These are phyloP conservation scores for Bubo blakistoni DNA, from an alignment of 2,113 vertebrate species.

Conservation along the genomic window DNA sequence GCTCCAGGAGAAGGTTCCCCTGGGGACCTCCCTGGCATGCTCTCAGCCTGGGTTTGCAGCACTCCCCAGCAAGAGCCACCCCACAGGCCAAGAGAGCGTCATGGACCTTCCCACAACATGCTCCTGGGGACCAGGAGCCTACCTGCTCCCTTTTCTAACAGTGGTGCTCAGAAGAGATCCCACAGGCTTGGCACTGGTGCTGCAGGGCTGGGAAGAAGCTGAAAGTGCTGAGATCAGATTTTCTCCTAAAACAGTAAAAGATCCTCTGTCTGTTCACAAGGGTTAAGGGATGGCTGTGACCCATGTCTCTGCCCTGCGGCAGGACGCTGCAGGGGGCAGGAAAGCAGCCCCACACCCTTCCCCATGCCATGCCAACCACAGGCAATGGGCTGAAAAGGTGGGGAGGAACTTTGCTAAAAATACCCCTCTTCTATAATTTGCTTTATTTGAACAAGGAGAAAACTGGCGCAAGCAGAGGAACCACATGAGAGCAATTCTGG, in stretches of 20 bases:
- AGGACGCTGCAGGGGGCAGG: background rate
- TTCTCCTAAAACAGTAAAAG: background rate
- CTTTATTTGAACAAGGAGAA: background rate
- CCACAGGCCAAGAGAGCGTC: background rate
- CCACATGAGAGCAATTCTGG: background rate
- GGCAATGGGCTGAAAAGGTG: background rate
- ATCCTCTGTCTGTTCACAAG: background rate
- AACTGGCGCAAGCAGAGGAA: background rate
- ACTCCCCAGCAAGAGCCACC: background rate
- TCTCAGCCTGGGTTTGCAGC: background rate
- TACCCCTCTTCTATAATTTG: background rate
- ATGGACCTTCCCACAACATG: background rate
- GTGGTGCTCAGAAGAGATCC: background rate
- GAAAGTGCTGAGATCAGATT: background rate
- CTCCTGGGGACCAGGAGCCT: background rate
- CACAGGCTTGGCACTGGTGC: background rate
- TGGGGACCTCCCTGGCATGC: rapidly evolving
- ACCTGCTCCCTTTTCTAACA: background rate
- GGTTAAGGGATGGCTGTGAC: background rate
- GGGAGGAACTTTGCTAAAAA: background rate
- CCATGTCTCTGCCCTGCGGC: rapidly evolving
- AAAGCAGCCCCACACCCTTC: background rate
- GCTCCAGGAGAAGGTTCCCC: background rate
- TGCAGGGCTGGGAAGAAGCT: background rate
- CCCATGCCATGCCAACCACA: rapidly evolving